phyloP scores from a whole-genome alignment of 2,888 invertebrate species.

The Coecobrya sp. region DNA sequence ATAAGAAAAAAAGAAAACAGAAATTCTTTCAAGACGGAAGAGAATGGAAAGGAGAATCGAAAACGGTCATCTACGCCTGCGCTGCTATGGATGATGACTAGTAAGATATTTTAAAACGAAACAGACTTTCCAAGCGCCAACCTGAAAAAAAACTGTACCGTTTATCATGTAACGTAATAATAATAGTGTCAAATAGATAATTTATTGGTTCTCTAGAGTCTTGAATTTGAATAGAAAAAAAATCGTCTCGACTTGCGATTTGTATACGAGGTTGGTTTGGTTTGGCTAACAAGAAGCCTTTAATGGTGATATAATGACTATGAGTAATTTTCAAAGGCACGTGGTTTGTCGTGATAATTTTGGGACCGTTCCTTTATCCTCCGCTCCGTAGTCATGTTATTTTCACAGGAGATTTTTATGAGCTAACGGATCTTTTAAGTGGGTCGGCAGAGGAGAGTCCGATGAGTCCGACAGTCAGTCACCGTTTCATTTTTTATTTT shows the following conservation, averaged over 20 bases:
- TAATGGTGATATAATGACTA: too few relatives aligned
- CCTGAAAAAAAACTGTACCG: not conserved
- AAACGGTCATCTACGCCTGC: not conserved
- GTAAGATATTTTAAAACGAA: not conserved
- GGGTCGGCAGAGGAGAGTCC: conserved; percentile 36
- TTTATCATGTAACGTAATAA: not conserved
- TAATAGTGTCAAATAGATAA: not conserved
- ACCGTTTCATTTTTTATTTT: conserved; percentile 15
- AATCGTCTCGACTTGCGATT: too few relatives aligned
- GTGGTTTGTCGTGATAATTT: not conserved
- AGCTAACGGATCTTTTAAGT: conserved; percentile 57
- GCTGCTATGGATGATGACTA: not conserved
- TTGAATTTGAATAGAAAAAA: too few relatives aligned
- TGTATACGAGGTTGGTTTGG: too few relatives aligned
- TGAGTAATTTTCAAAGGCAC: not conserved
- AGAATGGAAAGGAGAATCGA: not conserved
- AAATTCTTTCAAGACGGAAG: not conserved
- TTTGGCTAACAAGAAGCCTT: too few relatives aligned
- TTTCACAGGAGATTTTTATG: not conserved
- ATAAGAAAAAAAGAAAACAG: too few relatives aligned
- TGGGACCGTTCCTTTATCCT: not conserved
- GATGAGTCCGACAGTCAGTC: too few relatives aligned
- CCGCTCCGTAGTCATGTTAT: not conserved
- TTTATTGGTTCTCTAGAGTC: not conserved
- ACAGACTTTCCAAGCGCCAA: not conserved